Evolutionary conservation across 2,797 vertebrate species (phyloP).

Genomic region (Takifugu rubripes): DNA sequence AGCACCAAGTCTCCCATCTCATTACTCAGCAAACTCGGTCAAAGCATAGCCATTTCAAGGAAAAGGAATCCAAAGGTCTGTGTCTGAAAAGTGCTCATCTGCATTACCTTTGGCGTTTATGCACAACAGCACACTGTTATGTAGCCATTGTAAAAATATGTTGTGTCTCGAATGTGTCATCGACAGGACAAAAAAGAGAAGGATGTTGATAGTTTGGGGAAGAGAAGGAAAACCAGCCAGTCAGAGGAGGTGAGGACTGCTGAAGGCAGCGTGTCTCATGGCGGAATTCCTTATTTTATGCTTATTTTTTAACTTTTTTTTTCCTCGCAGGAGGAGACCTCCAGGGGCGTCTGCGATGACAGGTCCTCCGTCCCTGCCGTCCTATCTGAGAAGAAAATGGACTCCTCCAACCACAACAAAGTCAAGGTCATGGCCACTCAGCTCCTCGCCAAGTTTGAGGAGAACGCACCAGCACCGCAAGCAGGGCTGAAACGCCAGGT

Average conservation of each 20-base stretch:
- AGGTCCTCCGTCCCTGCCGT: constrained; percentile 71
- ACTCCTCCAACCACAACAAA: constrained; percentile 86
- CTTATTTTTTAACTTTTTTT: background rate
- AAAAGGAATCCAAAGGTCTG: constrained; percentile 94
- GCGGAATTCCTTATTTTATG: background rate
- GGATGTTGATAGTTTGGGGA: constrained; percentile 87
- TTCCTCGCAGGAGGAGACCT: constrained; percentile 80
- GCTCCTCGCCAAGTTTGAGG: constrained; percentile 95
- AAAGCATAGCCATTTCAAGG: constrained; percentile 94
- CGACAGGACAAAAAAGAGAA: constrained; percentile 96
- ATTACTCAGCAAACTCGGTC: constrained; percentile 95
- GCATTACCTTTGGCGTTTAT: fast-evolving
- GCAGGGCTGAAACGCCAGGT: constrained; percentile 90
- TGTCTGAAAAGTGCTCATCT: background rate
- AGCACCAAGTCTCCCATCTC: constrained; percentile 97
- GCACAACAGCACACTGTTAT: constrained; percentile 15
- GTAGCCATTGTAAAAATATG: background rate
- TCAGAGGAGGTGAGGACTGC: constrained; percentile 86
- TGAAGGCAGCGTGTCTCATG: constrained; percentile 5
- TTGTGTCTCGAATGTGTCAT: constrained; percentile 23
- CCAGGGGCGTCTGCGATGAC: constrained; percentile 75
- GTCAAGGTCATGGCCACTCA: constrained; percentile 97
- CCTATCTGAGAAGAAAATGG: constrained; percentile 80
- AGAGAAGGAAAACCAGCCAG: constrained; percentile 94
- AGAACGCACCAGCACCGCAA: constrained; percentile 84